A percentile compares a stretch with the other conserved stretches of the same genome.
These are phyloP conservation scores for Gallinago stenura DNA, from an alignment of 2,797 vertebrate species.

Conservation along the genomic window DNA sequence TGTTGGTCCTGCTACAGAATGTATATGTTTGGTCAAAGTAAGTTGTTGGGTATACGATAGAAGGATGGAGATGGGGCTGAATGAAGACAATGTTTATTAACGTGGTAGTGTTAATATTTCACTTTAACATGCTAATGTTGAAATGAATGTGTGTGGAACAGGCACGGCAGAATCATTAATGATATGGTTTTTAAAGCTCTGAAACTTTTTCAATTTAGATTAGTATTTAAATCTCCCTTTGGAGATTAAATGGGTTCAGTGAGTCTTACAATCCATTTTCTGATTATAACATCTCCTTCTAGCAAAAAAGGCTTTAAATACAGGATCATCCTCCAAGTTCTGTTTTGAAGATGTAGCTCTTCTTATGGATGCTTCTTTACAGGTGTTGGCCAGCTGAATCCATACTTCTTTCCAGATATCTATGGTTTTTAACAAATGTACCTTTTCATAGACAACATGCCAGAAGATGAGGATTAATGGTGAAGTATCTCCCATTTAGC, in stretches of 20 bases:
- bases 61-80: background rate
- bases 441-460: background rate
- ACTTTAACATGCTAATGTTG: background rate
- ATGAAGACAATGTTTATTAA: background rate
- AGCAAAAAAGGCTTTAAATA: background rate
- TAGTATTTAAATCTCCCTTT: constrained; percentile 55
- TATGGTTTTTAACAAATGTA: background rate
- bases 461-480: background rate
- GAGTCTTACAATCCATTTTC: constrained; percentile 54
- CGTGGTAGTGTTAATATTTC: background rate
- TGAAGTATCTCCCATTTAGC: background rate
- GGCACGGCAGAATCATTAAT: background rate
- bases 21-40: background rate
- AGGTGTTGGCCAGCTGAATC: background rate
- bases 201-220: constrained; percentile 65
- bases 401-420: background rate
- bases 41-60: background rate
- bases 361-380: background rate
- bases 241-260: constrained; percentile 47
- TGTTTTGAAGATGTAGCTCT: background rate
- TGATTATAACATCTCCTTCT: constrained; percentile 35
- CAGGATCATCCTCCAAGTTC: background rate
- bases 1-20: background rate
- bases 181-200: constrained; percentile 10
- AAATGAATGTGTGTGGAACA: background rate